A percentile compares a stretch with the other conserved stretches of the same genome.
These are phyloP conservation scores for Euglossa dilemma DNA, from an alignment of 1,140 invertebrate species.

Conservation along the genomic window DNA sequence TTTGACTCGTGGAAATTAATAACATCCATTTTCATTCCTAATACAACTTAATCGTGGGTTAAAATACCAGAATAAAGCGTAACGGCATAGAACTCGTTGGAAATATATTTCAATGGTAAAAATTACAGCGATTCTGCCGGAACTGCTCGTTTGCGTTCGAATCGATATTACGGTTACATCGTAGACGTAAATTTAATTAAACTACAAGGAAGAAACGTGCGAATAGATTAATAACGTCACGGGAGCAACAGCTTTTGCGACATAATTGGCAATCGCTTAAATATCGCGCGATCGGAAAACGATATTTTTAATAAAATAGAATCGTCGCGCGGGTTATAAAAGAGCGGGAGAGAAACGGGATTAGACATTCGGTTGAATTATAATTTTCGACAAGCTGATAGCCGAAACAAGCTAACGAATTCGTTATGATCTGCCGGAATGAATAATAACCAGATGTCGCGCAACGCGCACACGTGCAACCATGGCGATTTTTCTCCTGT, in stretches of 20 bases:
- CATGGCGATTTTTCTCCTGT: conserved; percentile 17
- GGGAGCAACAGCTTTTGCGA: no score
- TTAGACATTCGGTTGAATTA: no score
- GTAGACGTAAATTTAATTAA: not conserved
- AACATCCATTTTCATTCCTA: no score
- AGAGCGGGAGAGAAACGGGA: no score
- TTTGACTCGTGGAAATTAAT: no score
- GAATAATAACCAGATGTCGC: conserved; percentile 36
- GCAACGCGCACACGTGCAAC: conserved; percentile 26
- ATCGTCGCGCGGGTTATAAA: no score
- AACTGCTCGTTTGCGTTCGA: not conserved
- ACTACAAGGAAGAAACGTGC: not conserved
- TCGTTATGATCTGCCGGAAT: conserved; percentile 1
- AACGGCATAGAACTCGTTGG: no score
- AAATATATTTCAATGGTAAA: not conserved
- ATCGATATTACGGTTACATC: not conserved
- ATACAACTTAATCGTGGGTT: no score
- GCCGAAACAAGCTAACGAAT: conserved; percentile 3
- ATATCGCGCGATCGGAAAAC: not conserved
- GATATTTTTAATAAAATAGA: not conserved
- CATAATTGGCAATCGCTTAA: not conserved
- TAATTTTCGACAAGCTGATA: not conserved
- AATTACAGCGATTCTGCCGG: not conserved
- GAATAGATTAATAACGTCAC: not conserved
- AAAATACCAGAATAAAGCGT: no score